Percentiles rank a stretch among this genome's conserved stretches.
phyloP scores from a whole-genome alignment of 2,888 invertebrate species.

The Thecocarcelia acutangulata region DNA sequence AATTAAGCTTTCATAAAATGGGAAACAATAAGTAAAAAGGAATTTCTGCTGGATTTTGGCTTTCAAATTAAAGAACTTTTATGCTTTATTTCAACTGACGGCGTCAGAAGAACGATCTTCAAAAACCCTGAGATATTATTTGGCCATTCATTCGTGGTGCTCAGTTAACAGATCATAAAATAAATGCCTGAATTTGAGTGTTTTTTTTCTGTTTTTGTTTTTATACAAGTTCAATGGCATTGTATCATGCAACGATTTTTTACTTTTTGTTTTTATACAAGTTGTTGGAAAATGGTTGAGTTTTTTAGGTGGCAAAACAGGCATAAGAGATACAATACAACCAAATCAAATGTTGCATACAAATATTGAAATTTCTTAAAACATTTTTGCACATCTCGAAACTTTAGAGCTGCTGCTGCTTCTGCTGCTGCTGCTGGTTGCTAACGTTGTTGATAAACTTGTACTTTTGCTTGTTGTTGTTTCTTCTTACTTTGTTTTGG shows the following conservation, averaged over 20 bases:
- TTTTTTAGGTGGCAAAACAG: constrained; percentile 20
- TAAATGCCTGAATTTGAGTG: constrained; percentile 16
- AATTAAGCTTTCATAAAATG: no score
- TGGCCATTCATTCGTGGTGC: not conserved
- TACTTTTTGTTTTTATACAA: not conserved
- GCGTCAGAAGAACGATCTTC: not conserved
- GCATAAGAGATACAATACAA: constrained; percentile 8
- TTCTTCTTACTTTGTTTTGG: constrained; percentile 26
- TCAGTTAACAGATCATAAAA: constrained; percentile 15
- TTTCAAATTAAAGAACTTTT: not conserved
- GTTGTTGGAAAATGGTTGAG: not conserved
- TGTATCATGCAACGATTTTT: constrained; percentile 50
- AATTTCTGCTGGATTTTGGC: not conserved
- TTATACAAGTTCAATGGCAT: constrained; percentile 60
- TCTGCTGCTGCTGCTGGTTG: not conserved
- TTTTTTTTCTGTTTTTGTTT: not conserved
- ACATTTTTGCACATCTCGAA: constrained; percentile 3
- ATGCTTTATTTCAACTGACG: constrained; percentile 7
- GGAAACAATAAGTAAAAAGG: no score
- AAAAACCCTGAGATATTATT: not conserved
- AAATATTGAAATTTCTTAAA: constrained; percentile 7
- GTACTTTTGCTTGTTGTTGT: not conserved
- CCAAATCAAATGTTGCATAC: not conserved
- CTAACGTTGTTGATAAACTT: constrained; percentile 7
- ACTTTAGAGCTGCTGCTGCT: not conserved